phyloP scores from a whole-genome alignment of 2,113 vertebrate species.

The Bujurquina vittata region DNA sequence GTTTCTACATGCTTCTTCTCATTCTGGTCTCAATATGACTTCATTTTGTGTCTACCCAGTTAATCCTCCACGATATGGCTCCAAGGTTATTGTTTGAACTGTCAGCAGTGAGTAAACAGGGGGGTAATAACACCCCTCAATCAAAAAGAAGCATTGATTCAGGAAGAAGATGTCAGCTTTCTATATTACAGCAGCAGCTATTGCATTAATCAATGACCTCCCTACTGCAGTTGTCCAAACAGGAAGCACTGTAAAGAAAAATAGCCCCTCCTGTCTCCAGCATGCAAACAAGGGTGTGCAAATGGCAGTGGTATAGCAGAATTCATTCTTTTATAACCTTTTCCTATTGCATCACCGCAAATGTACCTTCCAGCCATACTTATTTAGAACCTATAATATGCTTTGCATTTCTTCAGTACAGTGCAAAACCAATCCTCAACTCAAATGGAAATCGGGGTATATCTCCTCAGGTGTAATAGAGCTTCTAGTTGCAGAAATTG shows the following conservation, averaged over 20 bases:
- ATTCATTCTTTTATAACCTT: neutral
- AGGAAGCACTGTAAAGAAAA: neutral
- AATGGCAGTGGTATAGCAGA: neutral
- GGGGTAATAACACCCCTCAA: constrained; percentile 20
- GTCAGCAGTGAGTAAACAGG: constrained; percentile 13
- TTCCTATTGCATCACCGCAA: constrained; percentile 25
- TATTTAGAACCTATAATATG: constrained; percentile 17
- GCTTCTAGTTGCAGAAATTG: neutral
- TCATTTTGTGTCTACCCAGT: constrained; percentile 36
- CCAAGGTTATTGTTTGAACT: constrained; percentile 19
- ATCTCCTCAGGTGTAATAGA: neutral
- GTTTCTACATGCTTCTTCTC: constrained; percentile 32
- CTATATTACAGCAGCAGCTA: neutral
- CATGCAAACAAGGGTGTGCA: neutral
- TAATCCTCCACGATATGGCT: constrained; percentile 20
- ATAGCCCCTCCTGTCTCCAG: neutral
- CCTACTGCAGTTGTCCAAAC: neutral
- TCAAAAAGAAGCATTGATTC: constrained; percentile 14
- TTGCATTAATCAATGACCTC: constrained; percentile 6
- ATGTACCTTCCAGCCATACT: neutral
- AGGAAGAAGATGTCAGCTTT: neutral
- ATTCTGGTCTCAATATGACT: constrained; percentile 41
- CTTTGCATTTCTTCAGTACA: neutral
- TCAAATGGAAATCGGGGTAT: constrained; percentile 12
- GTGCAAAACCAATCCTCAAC: constrained; percentile 38